Evolutionary conservation across 1,140 invertebrate genomes (phyloP).

Genomic region (Neodiprion virginianus): DNA sequence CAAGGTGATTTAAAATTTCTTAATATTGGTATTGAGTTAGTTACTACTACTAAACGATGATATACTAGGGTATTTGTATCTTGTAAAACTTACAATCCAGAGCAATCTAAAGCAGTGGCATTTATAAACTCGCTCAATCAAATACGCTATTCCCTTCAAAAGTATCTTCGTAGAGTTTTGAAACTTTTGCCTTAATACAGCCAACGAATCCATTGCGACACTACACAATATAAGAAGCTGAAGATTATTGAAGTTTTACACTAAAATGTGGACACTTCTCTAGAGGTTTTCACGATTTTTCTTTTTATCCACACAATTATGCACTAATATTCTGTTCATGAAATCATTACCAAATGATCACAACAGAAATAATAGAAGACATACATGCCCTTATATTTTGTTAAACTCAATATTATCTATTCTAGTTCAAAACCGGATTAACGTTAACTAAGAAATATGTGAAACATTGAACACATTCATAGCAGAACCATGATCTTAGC

Average conservation of each 20-base stretch:
- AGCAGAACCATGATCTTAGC: too few species aligned
- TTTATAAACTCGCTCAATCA: slow-evolving; percentile 38
- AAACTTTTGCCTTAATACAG: slow-evolving; percentile 32
- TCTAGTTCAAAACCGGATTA: too few species aligned
- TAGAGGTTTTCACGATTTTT: background rate
- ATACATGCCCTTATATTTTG: too few species aligned
- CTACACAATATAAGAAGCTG: slow-evolving; percentile 5
- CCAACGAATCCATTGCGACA: slow-evolving; percentile 33
- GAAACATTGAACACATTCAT: too few species aligned
- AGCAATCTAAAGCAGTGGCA: slow-evolving; percentile 34
- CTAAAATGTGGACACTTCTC: background rate
- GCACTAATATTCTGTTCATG: background rate
- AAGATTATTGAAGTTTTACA: background rate
- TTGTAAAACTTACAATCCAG: slow-evolving; percentile 46
- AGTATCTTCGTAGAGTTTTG: slow-evolving; percentile 30
- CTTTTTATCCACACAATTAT: background rate
- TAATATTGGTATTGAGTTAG: slow-evolving; percentile 10
- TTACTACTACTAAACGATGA: slow-evolving; percentile 15
- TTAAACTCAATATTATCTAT: too few species aligned
- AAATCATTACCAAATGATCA: background rate
- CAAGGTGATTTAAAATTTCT: background rate
- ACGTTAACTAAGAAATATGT: too few species aligned
- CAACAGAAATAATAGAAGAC: background rate
- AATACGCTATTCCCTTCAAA: slow-evolving; percentile 37
- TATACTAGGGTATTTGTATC: slow-evolving; percentile 18